Conservation (phyloP, 2,797 vertebrate species). For the Myoxocephalus aenaeus region DNA sequence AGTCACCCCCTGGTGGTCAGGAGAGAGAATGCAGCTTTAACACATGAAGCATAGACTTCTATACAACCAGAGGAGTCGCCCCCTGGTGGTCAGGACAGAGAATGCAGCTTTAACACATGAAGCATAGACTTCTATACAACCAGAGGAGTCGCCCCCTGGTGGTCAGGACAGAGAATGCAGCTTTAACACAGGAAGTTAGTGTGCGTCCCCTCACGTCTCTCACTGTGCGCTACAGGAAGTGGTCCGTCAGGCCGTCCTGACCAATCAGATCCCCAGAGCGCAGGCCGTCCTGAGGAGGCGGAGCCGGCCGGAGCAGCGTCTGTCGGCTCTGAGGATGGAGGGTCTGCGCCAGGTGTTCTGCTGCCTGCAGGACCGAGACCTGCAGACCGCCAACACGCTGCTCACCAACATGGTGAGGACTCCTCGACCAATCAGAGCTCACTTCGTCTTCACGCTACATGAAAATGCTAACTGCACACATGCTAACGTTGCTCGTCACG, state of each 20-base stretch:
- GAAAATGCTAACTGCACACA: background rate
- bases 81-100: too few species aligned
- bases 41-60: too few species aligned
- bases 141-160: too few species aligned
- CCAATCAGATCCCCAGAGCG: constrained; percentile 90
- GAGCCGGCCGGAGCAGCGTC: constrained; percentile 74
- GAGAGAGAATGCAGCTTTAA: too few species aligned
- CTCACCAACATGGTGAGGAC: constrained; percentile 91
- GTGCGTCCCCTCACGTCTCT: too few species aligned
- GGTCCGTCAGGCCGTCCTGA: constrained; percentile 86
- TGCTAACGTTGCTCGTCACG: too few species aligned
- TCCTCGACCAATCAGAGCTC: background rate
- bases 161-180: too few species aligned
- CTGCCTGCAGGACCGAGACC: constrained; percentile 80
- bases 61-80: too few species aligned
- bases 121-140: too few species aligned
- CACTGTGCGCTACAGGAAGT: constrained; percentile 82
- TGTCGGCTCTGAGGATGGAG: constrained; percentile 81
- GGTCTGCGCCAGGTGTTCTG: constrained; percentile 86
- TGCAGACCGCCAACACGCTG: constrained; percentile 85
- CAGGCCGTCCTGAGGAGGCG: constrained; percentile 86
- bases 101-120: too few species aligned
- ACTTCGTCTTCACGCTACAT: background rate
- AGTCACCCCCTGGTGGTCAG: too few species aligned
- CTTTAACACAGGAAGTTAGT: too few species aligned